A percentile compares a stretch with the other conserved stretches of the same genome.
Evolutionary conservation across 1,140 invertebrate genomes (phyloP).

Genomic region (Drosophila littoralis): DNA sequence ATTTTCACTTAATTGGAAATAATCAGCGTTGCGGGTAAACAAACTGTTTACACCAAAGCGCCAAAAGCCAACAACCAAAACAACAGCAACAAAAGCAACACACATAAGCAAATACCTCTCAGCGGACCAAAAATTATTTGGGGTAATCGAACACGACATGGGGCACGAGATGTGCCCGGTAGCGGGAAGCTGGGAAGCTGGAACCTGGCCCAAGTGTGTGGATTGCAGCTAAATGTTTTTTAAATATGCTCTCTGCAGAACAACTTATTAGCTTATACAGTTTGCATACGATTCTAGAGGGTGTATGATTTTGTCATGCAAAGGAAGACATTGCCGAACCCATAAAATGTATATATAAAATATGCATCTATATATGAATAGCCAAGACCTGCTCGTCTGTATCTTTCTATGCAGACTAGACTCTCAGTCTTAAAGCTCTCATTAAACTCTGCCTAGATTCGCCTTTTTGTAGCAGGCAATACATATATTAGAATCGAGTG

Average conservation of each 20-base stretch:
- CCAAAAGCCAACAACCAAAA: conserved; percentile 43
- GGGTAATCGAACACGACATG: conserved; percentile 80
- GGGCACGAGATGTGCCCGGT: conserved; percentile 50
- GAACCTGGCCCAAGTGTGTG: conserved; percentile 5
- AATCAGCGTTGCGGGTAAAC: conserved; percentile 65
- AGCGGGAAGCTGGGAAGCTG: not conserved
- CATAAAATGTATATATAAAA: no score
- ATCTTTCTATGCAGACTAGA: no score
- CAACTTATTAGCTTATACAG: conserved; percentile 15
- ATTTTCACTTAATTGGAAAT: conserved; percentile 83
- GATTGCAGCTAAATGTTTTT: conserved; percentile 65
- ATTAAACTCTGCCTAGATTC: no score
- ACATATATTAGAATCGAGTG: no score
- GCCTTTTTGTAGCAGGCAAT: no score
- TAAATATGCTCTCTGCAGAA: conserved; percentile 50
- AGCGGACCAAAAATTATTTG: conserved; percentile 63
- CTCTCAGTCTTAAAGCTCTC: no score
- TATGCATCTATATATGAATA: no score
- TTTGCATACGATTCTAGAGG: not conserved
- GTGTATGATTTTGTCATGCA: not conserved
- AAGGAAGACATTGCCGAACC: no score
- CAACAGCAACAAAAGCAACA: conserved; percentile 38
- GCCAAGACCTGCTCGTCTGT: no score
- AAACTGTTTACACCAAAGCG: conserved; percentile 57
- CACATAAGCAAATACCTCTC: conserved; percentile 40